Percentiles rank a stretch among this genome's conserved stretches.
Conservation (phyloP, 1,140 invertebrate genomes). For the Drosophila yakuba region DNA sequence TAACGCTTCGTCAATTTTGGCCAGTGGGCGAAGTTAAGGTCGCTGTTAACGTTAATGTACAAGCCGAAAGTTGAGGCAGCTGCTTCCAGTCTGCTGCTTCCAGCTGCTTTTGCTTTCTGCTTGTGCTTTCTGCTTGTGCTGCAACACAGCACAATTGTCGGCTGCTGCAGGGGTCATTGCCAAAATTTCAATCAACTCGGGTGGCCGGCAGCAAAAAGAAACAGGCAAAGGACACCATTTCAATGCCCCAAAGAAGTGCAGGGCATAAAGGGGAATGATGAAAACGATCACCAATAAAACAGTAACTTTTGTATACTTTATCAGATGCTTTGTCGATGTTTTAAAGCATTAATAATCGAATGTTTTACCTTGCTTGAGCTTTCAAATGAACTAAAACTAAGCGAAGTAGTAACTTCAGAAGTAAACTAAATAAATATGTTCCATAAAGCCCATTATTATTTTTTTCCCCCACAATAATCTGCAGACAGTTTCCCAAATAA, state of each 20-base stretch:
- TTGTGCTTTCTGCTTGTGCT: neutral
- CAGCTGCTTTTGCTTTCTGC: constrained; percentile 43
- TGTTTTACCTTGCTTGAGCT: too few relatives aligned
- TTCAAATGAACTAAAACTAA: too few relatives aligned
- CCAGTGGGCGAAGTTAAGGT: constrained; percentile 31
- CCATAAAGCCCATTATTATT: too few relatives aligned
- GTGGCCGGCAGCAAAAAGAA: constrained; percentile 52
- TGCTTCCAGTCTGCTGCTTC: constrained; percentile 45
- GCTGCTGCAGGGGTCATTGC: constrained; percentile 65
- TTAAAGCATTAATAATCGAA: too few relatives aligned
- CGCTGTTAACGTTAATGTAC: constrained; percentile 33
- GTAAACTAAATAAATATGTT: too few relatives aligned
- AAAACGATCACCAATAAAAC: neutral
- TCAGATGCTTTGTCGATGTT: neutral
- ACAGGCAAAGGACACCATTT: constrained; percentile 1
- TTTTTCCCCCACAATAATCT: too few relatives aligned
- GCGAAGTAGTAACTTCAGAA: too few relatives aligned
- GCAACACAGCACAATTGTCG: constrained; percentile 12
- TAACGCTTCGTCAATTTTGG: constrained; percentile 66
- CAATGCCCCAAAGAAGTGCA: constrained; percentile 4
- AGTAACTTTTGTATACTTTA: neutral
- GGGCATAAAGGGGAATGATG: neutral
- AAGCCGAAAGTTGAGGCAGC: constrained; percentile 45
- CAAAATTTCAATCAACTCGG: constrained; percentile 69
- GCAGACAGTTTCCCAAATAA: too few relatives aligned